These are phyloP conservation scores for Ochropleura leucogaster DNA, from an alignment of 2,888 invertebrate genomes.

Conservation along the genomic window DNA sequence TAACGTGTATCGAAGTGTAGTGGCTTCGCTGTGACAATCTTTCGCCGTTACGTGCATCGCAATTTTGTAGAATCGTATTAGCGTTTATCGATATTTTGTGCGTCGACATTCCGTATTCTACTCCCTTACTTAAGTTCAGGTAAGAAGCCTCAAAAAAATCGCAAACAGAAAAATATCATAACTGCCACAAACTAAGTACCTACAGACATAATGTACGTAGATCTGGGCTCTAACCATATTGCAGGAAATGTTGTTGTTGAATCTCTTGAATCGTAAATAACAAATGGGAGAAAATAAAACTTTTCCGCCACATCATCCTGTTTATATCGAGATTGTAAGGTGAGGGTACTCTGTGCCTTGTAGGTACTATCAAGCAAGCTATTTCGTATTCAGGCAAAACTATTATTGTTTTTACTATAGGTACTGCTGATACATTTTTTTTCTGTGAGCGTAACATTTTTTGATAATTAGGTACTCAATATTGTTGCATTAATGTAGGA, in stretches of 20 bases:
- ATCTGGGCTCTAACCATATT: conserved; percentile 72
- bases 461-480: neutral
- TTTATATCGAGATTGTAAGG: conserved; percentile 79
- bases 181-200: conserved; percentile 50
- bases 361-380: conserved; percentile 6
- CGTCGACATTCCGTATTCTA: too few species aligned
- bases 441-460: neutral
- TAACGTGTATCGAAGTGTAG: too few species aligned
- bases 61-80: too few species aligned
- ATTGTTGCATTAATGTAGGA: neutral
- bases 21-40: too few species aligned
- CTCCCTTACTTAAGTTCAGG: neutral
- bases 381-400: neutral
- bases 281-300: conserved; percentile 84
- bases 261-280: conserved; percentile 87
- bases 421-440: neutral
- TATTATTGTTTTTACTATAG: neutral
- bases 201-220: conserved; percentile 61
- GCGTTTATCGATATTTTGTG: too few species aligned
- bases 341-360: conserved; percentile 59
- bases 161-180: conserved; percentile 47
- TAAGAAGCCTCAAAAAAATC: conserved; percentile 4
- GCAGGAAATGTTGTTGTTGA: conserved; percentile 83
- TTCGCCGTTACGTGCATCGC: too few species aligned
- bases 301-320: conserved; percentile 83